phyloP scores from a whole-genome alignment of 1,140 invertebrate species.

The Mycetomoellerius zeteki region DNA sequence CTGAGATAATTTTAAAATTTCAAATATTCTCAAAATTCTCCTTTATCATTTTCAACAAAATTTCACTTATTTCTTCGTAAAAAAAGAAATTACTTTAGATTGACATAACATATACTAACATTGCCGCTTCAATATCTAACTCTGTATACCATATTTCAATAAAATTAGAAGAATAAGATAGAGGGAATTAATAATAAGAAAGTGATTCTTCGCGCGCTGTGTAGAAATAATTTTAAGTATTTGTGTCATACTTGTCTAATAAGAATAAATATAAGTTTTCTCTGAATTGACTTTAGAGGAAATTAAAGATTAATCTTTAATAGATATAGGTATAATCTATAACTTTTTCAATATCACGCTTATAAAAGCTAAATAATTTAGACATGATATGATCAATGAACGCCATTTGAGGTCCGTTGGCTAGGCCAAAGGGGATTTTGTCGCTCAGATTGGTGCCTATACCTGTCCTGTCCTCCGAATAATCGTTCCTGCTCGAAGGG shows the following conservation, averaged over 20 bases:
- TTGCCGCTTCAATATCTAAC: background rate
- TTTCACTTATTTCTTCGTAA: background rate
- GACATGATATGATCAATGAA: background rate
- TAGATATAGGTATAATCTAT: background rate
- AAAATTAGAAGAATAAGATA: background rate
- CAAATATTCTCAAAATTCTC: background rate
- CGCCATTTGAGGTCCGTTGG: background rate
- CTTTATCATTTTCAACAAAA: background rate
- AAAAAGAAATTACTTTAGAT: background rate
- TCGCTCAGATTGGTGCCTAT: conserved; percentile 51
- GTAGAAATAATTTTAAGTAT: background rate
- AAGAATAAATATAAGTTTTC: background rate
- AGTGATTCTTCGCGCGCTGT: background rate
- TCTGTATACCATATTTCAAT: background rate
- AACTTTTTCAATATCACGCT: background rate
- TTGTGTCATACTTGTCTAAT: background rate
- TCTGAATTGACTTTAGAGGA: background rate
- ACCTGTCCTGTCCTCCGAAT: conserved; percentile 56
- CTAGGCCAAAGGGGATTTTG: conserved; percentile 31
- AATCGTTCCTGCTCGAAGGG: conserved; percentile 63
- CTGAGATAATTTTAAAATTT: conserved; percentile 42
- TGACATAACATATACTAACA: background rate
- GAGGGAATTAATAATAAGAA: background rate
- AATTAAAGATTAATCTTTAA: background rate
- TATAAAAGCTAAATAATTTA: conserved; percentile 1